Conservation (phyloP, 2,888 invertebrate species). For the Thyatira batis region DNA sequence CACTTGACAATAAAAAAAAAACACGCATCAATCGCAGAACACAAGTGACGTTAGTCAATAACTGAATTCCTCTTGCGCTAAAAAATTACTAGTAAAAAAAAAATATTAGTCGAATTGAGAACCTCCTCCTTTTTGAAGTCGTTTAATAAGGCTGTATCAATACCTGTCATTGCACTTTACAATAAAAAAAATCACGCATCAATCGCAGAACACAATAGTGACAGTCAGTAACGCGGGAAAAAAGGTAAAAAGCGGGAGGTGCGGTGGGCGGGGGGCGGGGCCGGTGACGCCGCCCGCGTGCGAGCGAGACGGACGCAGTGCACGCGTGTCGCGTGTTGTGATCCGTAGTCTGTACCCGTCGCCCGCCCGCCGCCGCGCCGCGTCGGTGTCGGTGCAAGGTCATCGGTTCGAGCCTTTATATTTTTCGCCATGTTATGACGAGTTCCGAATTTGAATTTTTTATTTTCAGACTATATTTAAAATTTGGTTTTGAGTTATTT, state of each 20-base stretch:
- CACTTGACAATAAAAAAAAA: too few relatives aligned
- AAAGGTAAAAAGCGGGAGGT: constrained; percentile 65
- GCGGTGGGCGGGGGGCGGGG: constrained; percentile 76
- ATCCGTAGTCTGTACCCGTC: too few relatives aligned
- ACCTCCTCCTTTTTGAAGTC: too few relatives aligned
- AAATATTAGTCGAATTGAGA: background rate
- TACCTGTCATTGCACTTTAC: too few relatives aligned
- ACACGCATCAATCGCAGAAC: too few relatives aligned
- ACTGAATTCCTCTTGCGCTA: too few relatives aligned
- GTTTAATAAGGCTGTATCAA: too few relatives aligned
- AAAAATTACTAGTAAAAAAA: too few relatives aligned
- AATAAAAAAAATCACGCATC: constrained; percentile 17
- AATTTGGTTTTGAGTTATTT: too few relatives aligned
- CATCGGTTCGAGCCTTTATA: constrained; percentile 33
- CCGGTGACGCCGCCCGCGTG: constrained; percentile 54
- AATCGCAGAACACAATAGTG: constrained; percentile 51
- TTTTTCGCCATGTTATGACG: constrained; percentile 56
- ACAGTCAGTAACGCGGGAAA: constrained; percentile 57
- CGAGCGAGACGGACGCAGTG: constrained; percentile 58
- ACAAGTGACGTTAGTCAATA: too few relatives aligned
- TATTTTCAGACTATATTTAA: constrained; percentile 7
- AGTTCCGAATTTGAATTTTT: constrained; percentile 15
- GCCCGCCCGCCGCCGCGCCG: constrained; percentile 12
- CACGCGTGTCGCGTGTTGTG: constrained; percentile 22
- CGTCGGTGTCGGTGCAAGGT: constrained; percentile 55